Evolutionary conservation across 2,797 vertebrate genomes (phyloP).

Genomic region (Mormyrops boulengeri): DNA sequence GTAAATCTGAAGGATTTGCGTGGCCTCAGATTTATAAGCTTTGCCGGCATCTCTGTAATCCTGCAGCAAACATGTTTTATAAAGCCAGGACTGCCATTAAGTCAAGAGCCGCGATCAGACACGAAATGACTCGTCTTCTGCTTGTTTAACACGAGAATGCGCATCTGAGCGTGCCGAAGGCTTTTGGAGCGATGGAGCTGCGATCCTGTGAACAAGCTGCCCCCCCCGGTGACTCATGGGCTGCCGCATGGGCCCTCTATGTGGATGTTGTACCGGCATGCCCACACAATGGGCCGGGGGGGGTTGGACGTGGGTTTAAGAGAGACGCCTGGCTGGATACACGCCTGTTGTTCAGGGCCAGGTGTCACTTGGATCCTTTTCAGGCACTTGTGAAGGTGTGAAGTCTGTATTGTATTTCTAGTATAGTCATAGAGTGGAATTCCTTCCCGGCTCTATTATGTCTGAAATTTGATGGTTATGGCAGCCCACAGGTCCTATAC

Average conservation of each 20-base stretch:
- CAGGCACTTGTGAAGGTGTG: constrained; percentile 9
- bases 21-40: not conserved
- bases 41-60: not conserved
- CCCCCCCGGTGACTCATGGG: not conserved
- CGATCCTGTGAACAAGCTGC: not conserved
- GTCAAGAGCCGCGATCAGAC: not conserved
- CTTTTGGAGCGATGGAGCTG: not conserved
- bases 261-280: not conserved
- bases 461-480: not conserved
- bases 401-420: not conserved
- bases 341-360: not conserved
- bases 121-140: not conserved
- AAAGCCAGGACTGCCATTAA: not conserved
- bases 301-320: not conserved
- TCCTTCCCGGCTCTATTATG: not conserved
- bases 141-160: not conserved
- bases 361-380: not conserved
- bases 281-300: not conserved
- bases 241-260: not conserved
- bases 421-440: not conserved
- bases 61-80: not conserved
- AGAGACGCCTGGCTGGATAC: not conserved
- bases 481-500: not conserved
- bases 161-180: not conserved
- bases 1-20: not conserved